Evolutionary conservation across 2,888 invertebrate species (phyloP), one percentile per base, ranked within the genome.

Genomic region (Phalangium opilio): DNA sequence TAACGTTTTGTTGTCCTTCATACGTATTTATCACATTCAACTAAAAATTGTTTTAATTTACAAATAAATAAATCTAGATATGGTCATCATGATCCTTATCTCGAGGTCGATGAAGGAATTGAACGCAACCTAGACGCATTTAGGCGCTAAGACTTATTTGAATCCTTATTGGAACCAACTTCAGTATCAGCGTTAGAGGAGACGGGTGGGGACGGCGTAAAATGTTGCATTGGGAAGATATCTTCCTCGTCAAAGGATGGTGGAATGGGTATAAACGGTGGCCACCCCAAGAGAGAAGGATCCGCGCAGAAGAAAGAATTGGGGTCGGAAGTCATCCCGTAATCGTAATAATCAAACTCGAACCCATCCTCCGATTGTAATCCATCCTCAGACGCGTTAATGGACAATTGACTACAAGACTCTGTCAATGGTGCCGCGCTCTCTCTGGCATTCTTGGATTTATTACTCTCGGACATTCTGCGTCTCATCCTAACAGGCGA

Each of bases 281-380:
- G 56, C 56, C 56, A 56, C 2, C 52, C 54, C 44, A 56, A 19
- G 7, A 52, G 33, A 19, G 47, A 48, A 2, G 55, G 52, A 45
- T 55, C 53, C 17, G 50, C 48, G 11, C 53, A 53, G 44, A 58
- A 58, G 41, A 55, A 57, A 3, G 58, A 58, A 15, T 55, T 55
- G 12, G 58, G 58, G 10, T 49, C 52, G 17, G 53, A 53, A 36
- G 57, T 53, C 18, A 54, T 50, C 11, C 54, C 54, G 36, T 58
- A 58, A 42, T 58, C 58, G 20, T 58, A 58, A 35, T 57, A 57
- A 49, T 58, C 58, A 32, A 55, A 58, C 43, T 58, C 58, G 17
- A 58, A 51, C 10, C 55, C 53, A 48, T 55, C 55, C 34, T 53
- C 53, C 7, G 53, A 51, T 2, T 36, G 15, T 8, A 27, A 27